phyloP scores from a whole-genome alignment of 2,888 invertebrate species.

The Linhomoeus sp. region DNA sequence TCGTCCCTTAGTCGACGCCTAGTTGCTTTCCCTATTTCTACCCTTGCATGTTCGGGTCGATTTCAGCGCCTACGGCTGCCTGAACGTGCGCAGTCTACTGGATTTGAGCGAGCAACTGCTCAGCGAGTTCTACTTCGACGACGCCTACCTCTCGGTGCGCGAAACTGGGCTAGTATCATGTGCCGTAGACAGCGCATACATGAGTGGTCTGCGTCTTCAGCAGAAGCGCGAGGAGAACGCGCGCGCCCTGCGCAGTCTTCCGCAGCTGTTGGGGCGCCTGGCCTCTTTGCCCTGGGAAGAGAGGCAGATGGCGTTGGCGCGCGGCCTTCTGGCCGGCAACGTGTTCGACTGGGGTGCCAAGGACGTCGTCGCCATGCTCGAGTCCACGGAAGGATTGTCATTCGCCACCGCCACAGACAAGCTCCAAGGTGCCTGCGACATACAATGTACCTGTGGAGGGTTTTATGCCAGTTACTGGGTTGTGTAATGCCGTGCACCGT shows the following conservation, averaged over 20 bases:
- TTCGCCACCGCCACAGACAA: constrained; percentile 58
- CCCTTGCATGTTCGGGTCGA: no score
- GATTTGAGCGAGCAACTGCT: constrained; percentile 79
- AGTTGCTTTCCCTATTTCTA: no score
- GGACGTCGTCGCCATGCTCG: constrained; percentile 63
- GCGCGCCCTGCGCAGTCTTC: constrained; percentile 49
- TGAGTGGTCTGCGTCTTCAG: constrained; percentile 30
- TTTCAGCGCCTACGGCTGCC: constrained; percentile 48
- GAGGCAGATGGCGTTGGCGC: constrained; percentile 34
- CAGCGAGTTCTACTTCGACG: constrained; percentile 71
- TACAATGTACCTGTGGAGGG: neutral
- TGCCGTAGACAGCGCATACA: no score
- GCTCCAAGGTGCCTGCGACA: constrained; percentile 43
- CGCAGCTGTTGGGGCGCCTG: constrained; percentile 44
- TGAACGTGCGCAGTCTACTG: constrained; percentile 68
- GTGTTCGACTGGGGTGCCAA: constrained; percentile 96
- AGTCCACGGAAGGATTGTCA: constrained; percentile 48
- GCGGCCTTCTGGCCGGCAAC: constrained; percentile 52
- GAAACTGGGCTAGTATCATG: no score
- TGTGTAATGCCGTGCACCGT: no score
- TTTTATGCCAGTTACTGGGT: no score
- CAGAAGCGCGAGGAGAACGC: constrained; percentile 74
- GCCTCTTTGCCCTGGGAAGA: constrained; percentile 42
- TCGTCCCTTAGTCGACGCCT: neutral
- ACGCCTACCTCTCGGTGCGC: constrained; percentile 47